Conservation (phyloP, 2,797 vertebrate species). For the Catostomus latipinnis region DNA sequence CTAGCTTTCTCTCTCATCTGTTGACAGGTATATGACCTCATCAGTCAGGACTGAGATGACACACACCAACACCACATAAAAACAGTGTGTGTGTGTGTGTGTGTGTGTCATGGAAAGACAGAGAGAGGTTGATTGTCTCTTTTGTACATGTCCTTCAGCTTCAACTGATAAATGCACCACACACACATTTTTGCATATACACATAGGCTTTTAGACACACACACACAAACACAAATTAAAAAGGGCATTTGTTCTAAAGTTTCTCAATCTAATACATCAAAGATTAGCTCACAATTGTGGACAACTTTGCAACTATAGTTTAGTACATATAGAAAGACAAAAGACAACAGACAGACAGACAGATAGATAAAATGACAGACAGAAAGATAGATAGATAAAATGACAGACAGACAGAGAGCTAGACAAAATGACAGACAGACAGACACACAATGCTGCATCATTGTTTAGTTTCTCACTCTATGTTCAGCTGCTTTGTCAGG, state of each 20-base stretch:
- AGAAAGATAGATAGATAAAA: too few species aligned
- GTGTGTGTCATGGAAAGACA: slow-evolving; percentile 11
- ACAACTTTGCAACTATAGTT: too few species aligned
- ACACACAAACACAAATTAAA: neutral
- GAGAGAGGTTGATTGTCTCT: slow-evolving; percentile 31
- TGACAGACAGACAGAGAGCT: neutral
- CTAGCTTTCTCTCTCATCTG: slow-evolving; percentile 2
- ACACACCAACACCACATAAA: slow-evolving; percentile 13
- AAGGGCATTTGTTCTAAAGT: too few species aligned
- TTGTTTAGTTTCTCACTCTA: neutral
- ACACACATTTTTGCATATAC: neutral
- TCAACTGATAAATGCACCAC: neutral
- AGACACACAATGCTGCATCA: neutral
- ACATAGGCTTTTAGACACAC: neutral
- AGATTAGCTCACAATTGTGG: too few species aligned
- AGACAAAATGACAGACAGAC: neutral
- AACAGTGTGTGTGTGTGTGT: too few species aligned
- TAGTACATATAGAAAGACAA: too few species aligned
- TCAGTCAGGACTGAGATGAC: slow-evolving; percentile 22
- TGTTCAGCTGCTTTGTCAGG: neutral
- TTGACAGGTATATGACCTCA: slow-evolving; percentile 17
- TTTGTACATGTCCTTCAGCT: slow-evolving; percentile 26
- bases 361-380: too few species aligned
- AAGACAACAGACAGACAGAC: too few species aligned
- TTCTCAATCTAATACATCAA: too few species aligned